Base-by-base conservation (phyloP, 2,797 vertebrate genomes). In the Spea hammondii region DNA sequence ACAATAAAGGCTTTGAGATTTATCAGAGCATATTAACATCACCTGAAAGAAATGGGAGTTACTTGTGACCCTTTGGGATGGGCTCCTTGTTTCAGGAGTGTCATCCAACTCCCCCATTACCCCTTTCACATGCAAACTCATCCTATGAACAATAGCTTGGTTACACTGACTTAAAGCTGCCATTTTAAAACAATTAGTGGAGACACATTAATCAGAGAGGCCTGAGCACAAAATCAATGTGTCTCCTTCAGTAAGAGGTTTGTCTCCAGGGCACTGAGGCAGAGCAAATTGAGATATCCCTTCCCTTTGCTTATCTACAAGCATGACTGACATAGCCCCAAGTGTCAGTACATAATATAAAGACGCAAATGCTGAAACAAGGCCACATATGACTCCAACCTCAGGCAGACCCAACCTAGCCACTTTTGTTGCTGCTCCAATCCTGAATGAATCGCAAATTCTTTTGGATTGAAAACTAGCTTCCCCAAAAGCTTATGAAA, bases 41-140 rank as follows among this genome's bases (percentile, higher is more conserved):
- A 86, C 86, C 90, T 93, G 89, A 93, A 92, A 92, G 90, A 89
- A 90, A 88, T 90, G 91, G 89, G 90, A 90, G 91, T 91, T 89
- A 85, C 83, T 89, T 83, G 85, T 88, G 88, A 90, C 91, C 89
- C 86, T 89, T 86, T 86, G 88, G 88, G 89, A 90, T 88, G 46
- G 79, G 82, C 86, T 86, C 87, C 84, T 86, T 83, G 85, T 91
- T 92, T 91, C 85, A 89, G 66, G 72, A 82, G 82, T 76, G 84
- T 85, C 88, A 86, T 84, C 80, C 84, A 85, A 85, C 1, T 32
- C 0, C 44, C 47, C 80, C 70, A 72, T 79, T 80, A 85, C 83
- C 83, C 78, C 84, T 90, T 92, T 93, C 91, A 90, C 89, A 91
- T 88, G 91, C 88, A 88, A 84, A 0, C 5, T 65, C 84, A 91